Evolutionary conservation across 2,888 invertebrate genomes (phyloP).

Genomic region (Alsophila aescularia): DNA sequence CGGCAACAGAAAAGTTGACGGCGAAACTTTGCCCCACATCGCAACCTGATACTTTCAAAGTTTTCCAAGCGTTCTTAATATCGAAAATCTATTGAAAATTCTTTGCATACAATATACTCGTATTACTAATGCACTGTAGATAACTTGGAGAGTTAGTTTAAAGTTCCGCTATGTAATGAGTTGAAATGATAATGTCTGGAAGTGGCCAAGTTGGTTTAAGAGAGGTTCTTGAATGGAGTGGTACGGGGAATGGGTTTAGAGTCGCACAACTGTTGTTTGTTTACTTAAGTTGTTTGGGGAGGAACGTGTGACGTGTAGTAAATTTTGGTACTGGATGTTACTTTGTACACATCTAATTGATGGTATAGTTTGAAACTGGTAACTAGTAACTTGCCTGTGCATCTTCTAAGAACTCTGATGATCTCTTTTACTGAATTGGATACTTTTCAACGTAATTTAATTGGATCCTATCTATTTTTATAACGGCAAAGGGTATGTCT

Average conservation of each 20-base stretch:
- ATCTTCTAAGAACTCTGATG: too few species aligned
- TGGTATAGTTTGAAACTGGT: too few species aligned
- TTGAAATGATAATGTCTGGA: slow-evolving; percentile 44
- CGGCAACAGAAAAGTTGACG: slow-evolving; percentile 23
- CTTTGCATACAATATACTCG: slow-evolving; percentile 43
- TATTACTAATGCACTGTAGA: slow-evolving; percentile 44
- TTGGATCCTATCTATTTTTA: too few species aligned
- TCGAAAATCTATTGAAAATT: slow-evolving; percentile 54
- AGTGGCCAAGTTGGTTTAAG: slow-evolving; percentile 18
- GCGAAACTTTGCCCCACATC: slow-evolving; percentile 21
- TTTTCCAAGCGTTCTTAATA: slow-evolving; percentile 39
- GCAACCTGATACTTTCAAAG: slow-evolving; percentile 28
- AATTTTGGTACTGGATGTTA: neutral
- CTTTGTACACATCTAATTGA: too few species aligned
- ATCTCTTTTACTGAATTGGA: too few species aligned
- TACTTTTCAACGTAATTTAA: too few species aligned
- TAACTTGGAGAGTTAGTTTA: slow-evolving; percentile 32
- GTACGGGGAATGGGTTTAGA: neutral
- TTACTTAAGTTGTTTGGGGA: slow-evolving; percentile 52
- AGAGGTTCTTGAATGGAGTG: neutral
- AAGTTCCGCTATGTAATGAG: slow-evolving; percentile 40
- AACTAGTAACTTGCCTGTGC: too few species aligned
- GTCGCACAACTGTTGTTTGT: slow-evolving; percentile 14
- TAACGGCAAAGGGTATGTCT: too few species aligned
- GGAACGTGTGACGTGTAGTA: slow-evolving; percentile 8